Conservation (phyloP, 1,140 invertebrate genomes). For the Achroia grisella region DNA sequence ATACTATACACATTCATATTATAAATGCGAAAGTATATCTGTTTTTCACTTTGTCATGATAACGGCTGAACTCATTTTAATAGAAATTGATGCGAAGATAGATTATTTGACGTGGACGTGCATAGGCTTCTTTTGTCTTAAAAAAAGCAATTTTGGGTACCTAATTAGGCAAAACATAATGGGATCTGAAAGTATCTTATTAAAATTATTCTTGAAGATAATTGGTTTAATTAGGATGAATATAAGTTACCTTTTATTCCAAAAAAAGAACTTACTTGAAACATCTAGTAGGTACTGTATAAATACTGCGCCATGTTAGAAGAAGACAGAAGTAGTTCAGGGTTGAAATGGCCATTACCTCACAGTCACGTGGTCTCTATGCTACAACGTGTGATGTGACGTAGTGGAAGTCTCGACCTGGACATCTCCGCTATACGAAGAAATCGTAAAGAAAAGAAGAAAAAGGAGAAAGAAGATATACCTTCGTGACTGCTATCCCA, state of each 20-base stretch:
- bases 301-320: background rate
- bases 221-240: background rate
- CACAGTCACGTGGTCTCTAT: slow-evolving; percentile 66
- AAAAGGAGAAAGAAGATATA: background rate
- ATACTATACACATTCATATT: too few species aligned
- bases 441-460: too few species aligned
- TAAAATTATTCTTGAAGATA: background rate
- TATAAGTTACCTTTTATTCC: background rate
- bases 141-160: background rate
- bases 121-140: background rate
- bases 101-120: too few species aligned
- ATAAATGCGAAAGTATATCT: too few species aligned
- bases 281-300: background rate
- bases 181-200: background rate
- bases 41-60: too few species aligned
- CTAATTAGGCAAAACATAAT: background rate
- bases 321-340: slow-evolving; percentile 44
- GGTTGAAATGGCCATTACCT: slow-evolving; percentile 69
- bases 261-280: background rate
- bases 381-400: slow-evolving; percentile 69
- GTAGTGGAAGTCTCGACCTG: slow-evolving; percentile 65
- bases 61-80: too few species aligned
- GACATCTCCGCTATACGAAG: slow-evolving; percentile 8
- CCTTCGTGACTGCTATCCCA: too few species aligned
- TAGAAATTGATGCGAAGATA: too few species aligned